phyloP scores from a whole-genome alignment of 2,888 invertebrate genomes.

The Fissipunctia ypsillon region DNA sequence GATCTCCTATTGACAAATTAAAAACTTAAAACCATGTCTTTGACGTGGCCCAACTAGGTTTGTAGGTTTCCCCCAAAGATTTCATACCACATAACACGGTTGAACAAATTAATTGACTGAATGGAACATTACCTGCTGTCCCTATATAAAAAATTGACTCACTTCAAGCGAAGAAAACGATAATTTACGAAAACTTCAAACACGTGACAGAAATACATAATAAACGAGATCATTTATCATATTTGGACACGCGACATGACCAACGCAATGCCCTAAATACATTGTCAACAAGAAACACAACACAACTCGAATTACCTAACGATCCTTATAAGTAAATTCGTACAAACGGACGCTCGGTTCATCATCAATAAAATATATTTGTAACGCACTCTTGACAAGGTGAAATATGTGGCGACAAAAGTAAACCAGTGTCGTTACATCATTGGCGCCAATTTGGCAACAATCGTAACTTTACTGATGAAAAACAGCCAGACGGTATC shows the following conservation, averaged over 20 bases:
- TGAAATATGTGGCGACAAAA: conserved; percentile 64
- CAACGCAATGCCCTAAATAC: conserved; percentile 63
- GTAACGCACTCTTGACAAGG: conserved; percentile 56
- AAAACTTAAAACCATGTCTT: conserved; percentile 11
- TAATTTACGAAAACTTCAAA: conserved; percentile 45
- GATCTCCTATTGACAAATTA: no score
- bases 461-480: conserved; percentile 43
- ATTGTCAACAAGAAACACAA: conserved; percentile 58
- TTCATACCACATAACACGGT: conserved; percentile 32
- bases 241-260: conserved; percentile 64
- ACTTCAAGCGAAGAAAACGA: conserved; percentile 37
- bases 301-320: conserved; percentile 62
- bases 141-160: conserved; percentile 27
- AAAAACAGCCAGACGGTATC: conserved; percentile 45
- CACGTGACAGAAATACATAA: conserved; percentile 45
- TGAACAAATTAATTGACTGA: conserved; percentile 27
- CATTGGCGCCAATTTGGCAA: conserved; percentile 64
- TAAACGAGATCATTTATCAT: conserved; percentile 64
- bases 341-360: conserved; percentile 55
- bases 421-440: conserved; percentile 56
- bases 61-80: conserved; percentile 22
- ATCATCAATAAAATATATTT: conserved; percentile 69
- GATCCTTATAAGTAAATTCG: conserved; percentile 60
- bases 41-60: conserved; percentile 30
- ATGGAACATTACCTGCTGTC: conserved; percentile 23